Base-by-base conservation (phyloP, 2,888 invertebrate species). In the Tuta absoluta region DNA sequence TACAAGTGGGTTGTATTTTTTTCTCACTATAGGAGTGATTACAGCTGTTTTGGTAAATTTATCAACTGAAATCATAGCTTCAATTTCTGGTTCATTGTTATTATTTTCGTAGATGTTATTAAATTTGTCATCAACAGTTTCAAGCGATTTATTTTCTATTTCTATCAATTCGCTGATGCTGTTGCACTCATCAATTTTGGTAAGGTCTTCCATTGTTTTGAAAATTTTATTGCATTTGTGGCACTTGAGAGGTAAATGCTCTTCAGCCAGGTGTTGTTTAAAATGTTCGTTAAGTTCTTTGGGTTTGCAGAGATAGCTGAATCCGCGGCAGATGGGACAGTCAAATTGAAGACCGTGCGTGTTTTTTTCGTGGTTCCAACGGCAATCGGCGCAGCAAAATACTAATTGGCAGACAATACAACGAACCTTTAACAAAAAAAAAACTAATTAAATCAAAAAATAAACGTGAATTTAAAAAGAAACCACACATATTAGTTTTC, bases 341-440 rank as follows among this genome's bases (percentile, higher is more conserved):
- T 92, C 86, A 75, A 82, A 92, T 4, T 76, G 75, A 0, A 92
- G 79, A 1, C 78, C 80, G 75, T 92, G 92, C 2, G 75, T 69
- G 1, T 65, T 66, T 63, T 74, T 71, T 53, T 92, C 92, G 83
- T 92, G 92, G 59, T 76, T 83, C 76, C 85, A 78, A 14, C 92
- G 89, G 64, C 92, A 92, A 14, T 86, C 75, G 2, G 75, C 76
- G 63, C 92, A 92, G 74, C 92, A 92, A 69, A 91, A 92, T 63
- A 86, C 74, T 56, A 82, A 76, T 63, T 85, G 84, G 71, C 92
- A 92, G 14, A 87, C 82, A 64, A 91, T 83, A 68, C 92, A 92
- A 71, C 85, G 82, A 56, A 78, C 80, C 92, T 92, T 24, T 12
- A 53, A 71, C 82, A 80, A 68, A 63, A n/a, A 67, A 63, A 61